These are phyloP conservation scores for Drosophila kepulauana DNA, from an alignment of 1,140 invertebrate genomes.

Conservation along the genomic window DNA sequence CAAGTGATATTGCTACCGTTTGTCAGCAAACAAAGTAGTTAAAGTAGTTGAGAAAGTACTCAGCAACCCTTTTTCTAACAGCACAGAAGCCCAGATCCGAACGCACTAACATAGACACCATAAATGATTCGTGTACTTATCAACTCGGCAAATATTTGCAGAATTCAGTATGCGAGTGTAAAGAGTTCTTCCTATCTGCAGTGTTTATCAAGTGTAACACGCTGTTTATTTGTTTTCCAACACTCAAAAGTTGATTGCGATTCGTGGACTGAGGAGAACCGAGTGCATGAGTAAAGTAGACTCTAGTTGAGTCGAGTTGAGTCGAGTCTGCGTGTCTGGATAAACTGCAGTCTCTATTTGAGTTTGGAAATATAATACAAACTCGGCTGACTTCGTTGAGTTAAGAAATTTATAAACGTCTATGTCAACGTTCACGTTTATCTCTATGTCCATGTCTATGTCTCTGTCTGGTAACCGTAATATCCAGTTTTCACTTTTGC, in stretches of 20 bases:
- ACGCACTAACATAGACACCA: too few species aligned
- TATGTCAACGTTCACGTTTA: background rate
- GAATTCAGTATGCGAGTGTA: slow-evolving; percentile 42
- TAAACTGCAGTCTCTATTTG: slow-evolving; percentile 33
- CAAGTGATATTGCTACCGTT: slow-evolving; percentile 48
- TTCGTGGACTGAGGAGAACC: background rate
- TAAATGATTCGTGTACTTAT: slow-evolving; percentile 4
- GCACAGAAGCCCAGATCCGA: background rate
- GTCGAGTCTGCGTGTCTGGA: background rate
- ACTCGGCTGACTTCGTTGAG: slow-evolving; percentile 19
- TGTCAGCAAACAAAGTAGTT: slow-evolving; percentile 52
- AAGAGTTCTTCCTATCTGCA: slow-evolving; percentile 21
- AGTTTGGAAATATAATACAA: slow-evolving; percentile 47
- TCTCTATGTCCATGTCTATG: slow-evolving; percentile 1
- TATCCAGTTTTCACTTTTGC: slow-evolving; percentile 76
- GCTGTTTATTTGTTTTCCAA: slow-evolving; percentile 74
- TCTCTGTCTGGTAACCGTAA: slow-evolving; percentile 45
- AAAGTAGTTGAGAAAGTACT: background rate
- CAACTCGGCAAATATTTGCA: slow-evolving; percentile 73
- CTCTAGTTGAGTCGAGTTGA: slow-evolving; percentile 1
- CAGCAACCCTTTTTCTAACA: slow-evolving; percentile 27
- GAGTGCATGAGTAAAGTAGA: too few species aligned
- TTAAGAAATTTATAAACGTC: slow-evolving; percentile 57
- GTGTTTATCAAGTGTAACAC: slow-evolving; percentile 79
- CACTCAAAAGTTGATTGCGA: slow-evolving; percentile 70